Percentiles rank a stretch among this genome's conserved stretches.
These are phyloP conservation scores for Pollimyrus isidori DNA, from an alignment of 2,113 vertebrate genomes.

Conservation along the genomic window DNA sequence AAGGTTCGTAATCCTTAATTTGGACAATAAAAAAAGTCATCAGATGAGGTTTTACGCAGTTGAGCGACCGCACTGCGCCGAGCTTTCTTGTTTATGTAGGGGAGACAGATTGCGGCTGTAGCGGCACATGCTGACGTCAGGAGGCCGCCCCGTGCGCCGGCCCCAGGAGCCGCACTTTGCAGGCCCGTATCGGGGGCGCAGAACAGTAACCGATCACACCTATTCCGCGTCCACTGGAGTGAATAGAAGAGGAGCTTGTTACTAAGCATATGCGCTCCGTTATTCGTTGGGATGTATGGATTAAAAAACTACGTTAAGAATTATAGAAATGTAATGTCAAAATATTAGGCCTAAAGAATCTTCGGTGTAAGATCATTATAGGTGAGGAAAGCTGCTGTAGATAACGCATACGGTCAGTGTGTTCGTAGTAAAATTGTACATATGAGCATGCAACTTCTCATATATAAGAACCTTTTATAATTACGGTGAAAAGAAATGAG, in stretches of 20 bases:
- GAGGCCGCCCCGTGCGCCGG: conserved; percentile 17
- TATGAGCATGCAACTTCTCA: neutral
- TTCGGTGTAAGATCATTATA: neutral
- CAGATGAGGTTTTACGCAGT: conserved; percentile 4
- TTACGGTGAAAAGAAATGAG: neutral
- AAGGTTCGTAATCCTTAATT: neutral
- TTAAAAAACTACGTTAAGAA: neutral
- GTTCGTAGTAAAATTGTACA: neutral
- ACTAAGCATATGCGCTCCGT: neutral
- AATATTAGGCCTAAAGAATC: neutral
- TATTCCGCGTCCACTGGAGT: neutral
- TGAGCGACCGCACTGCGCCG: conserved; percentile 25
- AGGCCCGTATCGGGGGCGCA: neutral
- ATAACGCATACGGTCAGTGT: neutral
- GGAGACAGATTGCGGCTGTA: conserved; percentile 30
- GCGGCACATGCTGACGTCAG: conserved; percentile 34
- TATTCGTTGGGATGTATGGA: neutral
- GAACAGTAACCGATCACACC: neutral
- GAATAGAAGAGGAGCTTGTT: neutral
- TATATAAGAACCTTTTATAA: neutral
- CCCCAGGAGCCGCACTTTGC: neutral
- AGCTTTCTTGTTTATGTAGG: conserved; percentile 28
- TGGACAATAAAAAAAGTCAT: neutral
- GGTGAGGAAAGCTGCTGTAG: neutral
- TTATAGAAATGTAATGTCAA: neutral